Base-by-base conservation (phyloP, 2,888 invertebrate species). In the Drosophila phalerata region DNA sequence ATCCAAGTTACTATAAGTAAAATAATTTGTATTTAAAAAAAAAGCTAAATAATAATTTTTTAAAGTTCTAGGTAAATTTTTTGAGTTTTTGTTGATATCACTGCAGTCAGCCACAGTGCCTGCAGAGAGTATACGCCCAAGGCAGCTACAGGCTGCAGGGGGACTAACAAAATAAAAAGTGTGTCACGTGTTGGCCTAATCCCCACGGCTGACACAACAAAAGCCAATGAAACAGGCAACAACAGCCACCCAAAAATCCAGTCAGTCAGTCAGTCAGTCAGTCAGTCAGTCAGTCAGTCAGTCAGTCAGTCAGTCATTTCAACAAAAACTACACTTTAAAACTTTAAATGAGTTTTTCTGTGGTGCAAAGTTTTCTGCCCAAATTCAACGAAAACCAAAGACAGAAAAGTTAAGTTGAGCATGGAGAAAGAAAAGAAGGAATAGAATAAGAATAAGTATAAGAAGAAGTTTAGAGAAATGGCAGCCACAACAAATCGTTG, bases 261-360 rank as follows among this genome's bases (percentile, higher is more conserved):
- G 55, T 32, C 51, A 38, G 45, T 19, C 38, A 42, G 55, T 45
- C 45, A 45, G 30, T 38, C 37, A 45, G 28, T 61, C 34, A 38
- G 66, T 55, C 58, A 60, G 45, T 19, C 38, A 42, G 55, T 45
- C 30, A 48, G 55, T 32, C 51, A 38, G 45, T 19, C 38, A 42
- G 55, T 45, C 45, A 45, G 30, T 38, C 37, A 45, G 28, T 61
- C 34, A 38, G 66, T 55, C 58, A 60, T 19, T 19, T 13, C 81
- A 86, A 68, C 53, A 75, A 66, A 69, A 72, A 73, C 79, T 65
- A 78, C 88, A 86, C 88, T 88, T 88, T 88, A 70, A 73, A 85
- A 85, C 87, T 85, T 84, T 86, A 85, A 85, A 85, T 85, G 88
- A 85, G 84, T 81, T 85, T 85, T 79, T 68, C 48, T 69, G 76